These are phyloP conservation scores for Stenodema calcarata DNA, from an alignment of 2,888 invertebrate species.

Conservation along the genomic window DNA sequence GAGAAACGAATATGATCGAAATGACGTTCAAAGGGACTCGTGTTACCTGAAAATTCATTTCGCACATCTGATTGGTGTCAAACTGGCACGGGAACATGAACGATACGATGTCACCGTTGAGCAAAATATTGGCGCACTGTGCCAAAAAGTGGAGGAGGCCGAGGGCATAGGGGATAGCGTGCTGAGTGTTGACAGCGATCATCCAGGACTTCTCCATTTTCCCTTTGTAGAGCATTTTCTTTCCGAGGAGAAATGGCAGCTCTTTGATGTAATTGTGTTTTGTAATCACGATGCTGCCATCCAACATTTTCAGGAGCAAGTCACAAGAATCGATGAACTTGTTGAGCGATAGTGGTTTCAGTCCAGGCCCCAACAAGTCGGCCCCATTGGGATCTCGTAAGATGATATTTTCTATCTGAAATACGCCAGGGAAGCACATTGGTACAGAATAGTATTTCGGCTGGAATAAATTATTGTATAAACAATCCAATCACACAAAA, in stretches of 20 bases:
- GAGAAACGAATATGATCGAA: no score
- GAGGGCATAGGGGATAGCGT: not conserved
- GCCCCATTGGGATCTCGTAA: not conserved
- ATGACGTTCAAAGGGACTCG: not conserved
- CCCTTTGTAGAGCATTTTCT: conserved; percentile 29
- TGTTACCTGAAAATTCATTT: conserved; percentile 3
- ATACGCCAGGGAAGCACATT: no score
- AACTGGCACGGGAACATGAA: conserved; percentile 12
- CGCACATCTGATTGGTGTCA: not conserved
- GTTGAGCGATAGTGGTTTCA: conserved; percentile 5
- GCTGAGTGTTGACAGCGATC: conserved; percentile 15
- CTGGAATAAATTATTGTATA: no score
- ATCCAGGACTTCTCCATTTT: conserved; percentile 45
- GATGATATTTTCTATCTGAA: conserved; percentile 17
- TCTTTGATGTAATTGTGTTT: conserved; percentile 24
- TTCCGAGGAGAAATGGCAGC: conserved; percentile 1
- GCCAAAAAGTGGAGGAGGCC: conserved; percentile 32
- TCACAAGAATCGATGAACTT: conserved; percentile 31
- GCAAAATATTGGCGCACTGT: not conserved
- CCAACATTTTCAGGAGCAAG: not conserved
- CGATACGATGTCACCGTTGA: not conserved
- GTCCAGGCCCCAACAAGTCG: not conserved
- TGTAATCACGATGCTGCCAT: not conserved
- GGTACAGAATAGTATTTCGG: no score
- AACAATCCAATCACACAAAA: no score